Evolutionary conservation across 1,140 invertebrate species (phyloP).

Genomic region (Ladona fulva): DNA sequence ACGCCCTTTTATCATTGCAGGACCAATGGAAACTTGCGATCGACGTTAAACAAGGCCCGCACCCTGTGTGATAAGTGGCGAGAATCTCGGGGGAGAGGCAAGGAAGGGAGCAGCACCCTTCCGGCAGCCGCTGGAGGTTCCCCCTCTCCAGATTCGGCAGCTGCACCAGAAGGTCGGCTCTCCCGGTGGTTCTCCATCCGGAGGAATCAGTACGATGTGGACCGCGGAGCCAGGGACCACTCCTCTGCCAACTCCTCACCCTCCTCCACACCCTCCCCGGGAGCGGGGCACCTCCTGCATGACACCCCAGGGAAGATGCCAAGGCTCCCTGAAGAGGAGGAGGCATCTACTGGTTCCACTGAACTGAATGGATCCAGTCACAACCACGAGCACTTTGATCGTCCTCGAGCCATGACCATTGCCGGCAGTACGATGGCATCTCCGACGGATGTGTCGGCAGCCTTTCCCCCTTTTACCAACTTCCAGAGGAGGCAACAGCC

Average conservation of each 20-base stretch:
- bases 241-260: neutral
- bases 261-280: neutral
- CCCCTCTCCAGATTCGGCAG: slow-evolving; percentile 38
- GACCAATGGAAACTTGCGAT: slow-evolving; percentile 56
- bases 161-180: slow-evolving; percentile 46
- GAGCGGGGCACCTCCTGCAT: slow-evolving; percentile 22
- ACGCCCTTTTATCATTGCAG: slow-evolving; percentile 35
- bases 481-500: slow-evolving; percentile 57
- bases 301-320: slow-evolving; percentile 55
- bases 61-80: slow-evolving; percentile 54
- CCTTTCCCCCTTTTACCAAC: slow-evolving; percentile 30
- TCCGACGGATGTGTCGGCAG: slow-evolving; percentile 14
- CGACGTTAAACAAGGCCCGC: slow-evolving; percentile 56
- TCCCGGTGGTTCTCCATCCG: slow-evolving; percentile 77
- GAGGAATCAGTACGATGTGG: slow-evolving; percentile 67
- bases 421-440: neutral
- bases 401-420: neutral
- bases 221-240: slow-evolving; percentile 28
- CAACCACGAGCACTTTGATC: neutral
- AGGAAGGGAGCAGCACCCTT: slow-evolving; percentile 34
- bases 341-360: slow-evolving; percentile 43
- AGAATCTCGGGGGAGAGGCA: slow-evolving; percentile 34
- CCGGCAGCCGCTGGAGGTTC: slow-evolving; percentile 31
- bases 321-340: slow-evolving; percentile 66
- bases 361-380: slow-evolving; percentile 23